Conservation (phyloP, 2,113 vertebrate genomes). For the Cyanistes caeruleus region DNA sequence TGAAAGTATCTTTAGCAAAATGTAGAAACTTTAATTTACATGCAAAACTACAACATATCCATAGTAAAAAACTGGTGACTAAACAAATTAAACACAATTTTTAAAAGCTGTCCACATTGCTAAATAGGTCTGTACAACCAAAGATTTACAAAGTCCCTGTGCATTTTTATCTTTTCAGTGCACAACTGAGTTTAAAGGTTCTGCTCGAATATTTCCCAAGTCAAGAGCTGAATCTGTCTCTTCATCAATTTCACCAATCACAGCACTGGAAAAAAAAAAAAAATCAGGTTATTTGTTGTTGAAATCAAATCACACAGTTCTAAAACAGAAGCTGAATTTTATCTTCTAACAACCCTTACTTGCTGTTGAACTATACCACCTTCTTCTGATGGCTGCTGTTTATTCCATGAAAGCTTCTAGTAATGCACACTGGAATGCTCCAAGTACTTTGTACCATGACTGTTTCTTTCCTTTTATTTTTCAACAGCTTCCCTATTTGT, state of each 20-base stretch:
- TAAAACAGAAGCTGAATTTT: neutral
- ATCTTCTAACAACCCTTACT: neutral
- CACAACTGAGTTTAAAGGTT: conserved; percentile 94
- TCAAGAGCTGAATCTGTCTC: conserved; percentile 97
- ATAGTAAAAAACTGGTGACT: conserved; percentile 59
- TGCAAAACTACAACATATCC: conserved; percentile 64
- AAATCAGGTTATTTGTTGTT: neutral
- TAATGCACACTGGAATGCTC: neutral
- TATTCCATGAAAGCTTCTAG: neutral
- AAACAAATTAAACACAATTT: conserved; percentile 41
- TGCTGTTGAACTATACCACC: neutral
- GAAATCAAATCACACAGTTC: neutral
- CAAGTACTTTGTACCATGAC: neutral
- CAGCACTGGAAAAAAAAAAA: conserved; percentile 80
- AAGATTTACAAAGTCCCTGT: conserved; percentile 72
- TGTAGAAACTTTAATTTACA: conserved; percentile 81
- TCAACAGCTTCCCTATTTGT: neutral
- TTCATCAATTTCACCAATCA: conserved; percentile 98
- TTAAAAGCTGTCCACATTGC: conserved; percentile 56
- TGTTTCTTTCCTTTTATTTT: neutral
- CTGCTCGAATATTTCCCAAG: conserved; percentile 94
- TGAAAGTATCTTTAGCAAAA: conserved; percentile 59
- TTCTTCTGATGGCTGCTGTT: neutral
- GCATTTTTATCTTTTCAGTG: conserved; percentile 79
- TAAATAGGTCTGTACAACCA: conserved; percentile 75